A percentile compares a stretch with the other conserved stretches of the same genome.
These are phyloP conservation scores for Exaiptasia diaphana DNA, from an alignment of 64 coral and sea anemone genomes.

Conservation along the genomic window DNA sequence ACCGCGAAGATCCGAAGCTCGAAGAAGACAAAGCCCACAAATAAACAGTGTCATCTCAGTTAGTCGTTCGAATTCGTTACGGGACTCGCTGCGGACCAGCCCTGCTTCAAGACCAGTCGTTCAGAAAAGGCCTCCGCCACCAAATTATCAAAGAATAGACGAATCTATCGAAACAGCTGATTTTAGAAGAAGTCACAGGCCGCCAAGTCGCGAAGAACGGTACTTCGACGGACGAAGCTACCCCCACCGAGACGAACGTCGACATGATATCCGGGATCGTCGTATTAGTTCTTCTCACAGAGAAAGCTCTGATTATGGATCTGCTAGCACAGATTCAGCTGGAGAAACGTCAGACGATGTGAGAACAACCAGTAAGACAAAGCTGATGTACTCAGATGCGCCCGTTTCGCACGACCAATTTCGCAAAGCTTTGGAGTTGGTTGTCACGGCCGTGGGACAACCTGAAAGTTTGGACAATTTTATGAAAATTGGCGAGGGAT, in stretches of 20 bases:
- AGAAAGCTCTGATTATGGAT: slow-evolving; percentile 93
- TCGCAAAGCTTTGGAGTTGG: slow-evolving; percentile 77
- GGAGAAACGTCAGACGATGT: slow-evolving; percentile 55
- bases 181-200: background rate
- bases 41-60: slow-evolving; percentile 61
- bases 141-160: background rate
- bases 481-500: slow-evolving; percentile 99
- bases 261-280: slow-evolving; percentile 11
- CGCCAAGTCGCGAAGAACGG: background rate
- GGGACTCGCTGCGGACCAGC: slow-evolving; percentile 67
- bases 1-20: slow-evolving; percentile 69
- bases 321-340: slow-evolving; percentile 80
- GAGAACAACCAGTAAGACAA: slow-evolving; percentile 63
- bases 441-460: slow-evolving; percentile 62
- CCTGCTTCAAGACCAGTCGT: slow-evolving; percentile 23
- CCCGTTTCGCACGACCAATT: slow-evolving; percentile 93
- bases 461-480: slow-evolving; percentile 86
- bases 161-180: slow-evolving; percentile 3
- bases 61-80: slow-evolving; percentile 79
- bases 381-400: slow-evolving; percentile 86
- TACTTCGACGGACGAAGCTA: background rate
- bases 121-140: background rate
- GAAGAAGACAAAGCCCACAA: slow-evolving; percentile 12
- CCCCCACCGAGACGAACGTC: background rate
- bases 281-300: slow-evolving; percentile 29